Base-by-base conservation (phyloP, 2,888 invertebrate genomes). In the Caenorhabditis zanzibari region DNA sequence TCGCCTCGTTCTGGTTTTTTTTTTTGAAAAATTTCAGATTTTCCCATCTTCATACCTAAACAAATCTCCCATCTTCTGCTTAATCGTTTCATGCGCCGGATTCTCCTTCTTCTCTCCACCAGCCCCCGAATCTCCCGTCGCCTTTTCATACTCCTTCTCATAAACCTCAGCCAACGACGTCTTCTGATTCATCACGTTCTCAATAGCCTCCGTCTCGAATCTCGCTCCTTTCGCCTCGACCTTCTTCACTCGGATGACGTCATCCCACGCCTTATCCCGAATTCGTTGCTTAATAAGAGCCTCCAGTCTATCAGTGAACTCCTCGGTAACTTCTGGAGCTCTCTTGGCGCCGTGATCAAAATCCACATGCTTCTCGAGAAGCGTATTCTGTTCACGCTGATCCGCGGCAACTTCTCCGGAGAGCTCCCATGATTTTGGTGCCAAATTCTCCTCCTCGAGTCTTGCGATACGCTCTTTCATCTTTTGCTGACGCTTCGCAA, bases 161-260 rank as follows among this genome's bases (percentile, higher is more conserved):
- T 98, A 98, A 61, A 98, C 95, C 93, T 98, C 95, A 0, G 97
- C 96, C 68, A 99, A 94, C 68, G 97, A 97, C 82, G 95, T 89
- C 93, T 98, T 97, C 91, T 97, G 97, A 92, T 98, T 98, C 90
- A 97, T 96, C 89, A 97, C 96, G 93, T 98, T 96, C 58, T 98
- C 93, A 0, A 96, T 95, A 75, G 97, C 94, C 86, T 96, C 95
- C 92, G 97, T 97, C 90, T 96, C 96, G 92, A 95, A 97, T 82
- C 96, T 95, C 58, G 95, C 94, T 2, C 96, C 95, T 14, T 96
- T 95, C 84, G 96, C 95, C 1, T 95, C 95, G 0, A 82, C 76
- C 35, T 96, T 96, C 92, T 96, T 96, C 26, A 95, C 95, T 66
- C 95, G 94, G 82, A 95, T 95, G 0, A 97, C 97, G 93, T 98